These are phyloP conservation scores for Orchesella cincta DNA, from an alignment of 1,140 invertebrate genomes.

Conservation along the genomic window DNA sequence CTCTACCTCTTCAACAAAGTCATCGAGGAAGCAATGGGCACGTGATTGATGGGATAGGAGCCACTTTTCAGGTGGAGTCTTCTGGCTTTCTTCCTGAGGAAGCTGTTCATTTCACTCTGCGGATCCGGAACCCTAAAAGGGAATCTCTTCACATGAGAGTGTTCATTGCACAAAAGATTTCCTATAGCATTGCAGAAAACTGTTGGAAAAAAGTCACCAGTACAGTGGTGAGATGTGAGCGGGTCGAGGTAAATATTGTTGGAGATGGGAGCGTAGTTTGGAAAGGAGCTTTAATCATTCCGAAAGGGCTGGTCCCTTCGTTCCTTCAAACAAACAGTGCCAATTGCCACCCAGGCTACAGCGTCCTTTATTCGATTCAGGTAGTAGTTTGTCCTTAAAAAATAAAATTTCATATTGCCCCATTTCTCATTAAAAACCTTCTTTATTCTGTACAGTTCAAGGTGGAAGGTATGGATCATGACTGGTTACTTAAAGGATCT, in stretches of 20 bases:
- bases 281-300: constrained; percentile 3
- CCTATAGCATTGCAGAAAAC: constrained; percentile 9
- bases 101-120: background rate
- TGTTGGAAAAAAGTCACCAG: constrained; percentile 13
- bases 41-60: background rate
- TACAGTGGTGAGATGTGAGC: background rate
- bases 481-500: constrained; percentile 18
- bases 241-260: background rate
- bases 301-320: constrained; percentile 9
- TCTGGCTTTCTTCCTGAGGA: constrained; percentile 10
- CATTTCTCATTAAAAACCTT: background rate
- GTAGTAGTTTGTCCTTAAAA: background rate
- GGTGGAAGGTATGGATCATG: constrained; percentile 6
- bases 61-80: background rate
- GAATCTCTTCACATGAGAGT: background rate
- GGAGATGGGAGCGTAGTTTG: background rate
- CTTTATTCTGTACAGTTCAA: background rate
- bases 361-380: background rate
- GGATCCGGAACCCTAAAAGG: background rate
- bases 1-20: background rate
- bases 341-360: background rate
- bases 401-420: background rate
- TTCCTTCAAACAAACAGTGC: background rate
- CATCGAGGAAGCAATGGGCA: background rate
- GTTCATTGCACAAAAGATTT: background rate